A percentile compares a stretch with the other conserved stretches of the same genome.
Evolutionary conservation across 2,888 invertebrate species (phyloP).

Genomic region (Drosophila robusta): DNA sequence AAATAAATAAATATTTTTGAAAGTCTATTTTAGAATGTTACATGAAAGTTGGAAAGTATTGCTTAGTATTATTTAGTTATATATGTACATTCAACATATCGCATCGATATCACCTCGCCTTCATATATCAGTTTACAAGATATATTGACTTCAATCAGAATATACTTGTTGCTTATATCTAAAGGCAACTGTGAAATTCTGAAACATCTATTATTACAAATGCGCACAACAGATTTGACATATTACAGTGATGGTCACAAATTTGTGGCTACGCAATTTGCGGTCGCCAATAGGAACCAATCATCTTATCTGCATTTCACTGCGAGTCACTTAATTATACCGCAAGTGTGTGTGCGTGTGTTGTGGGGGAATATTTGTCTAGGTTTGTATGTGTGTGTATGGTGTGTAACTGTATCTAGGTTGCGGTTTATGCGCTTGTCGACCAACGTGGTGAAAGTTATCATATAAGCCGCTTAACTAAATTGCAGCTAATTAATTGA

Average conservation of each 20-base stretch:
- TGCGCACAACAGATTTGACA: slow-evolving; percentile 30
- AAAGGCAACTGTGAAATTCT: slow-evolving; percentile 11
- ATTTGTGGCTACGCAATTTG: slow-evolving; percentile 44
- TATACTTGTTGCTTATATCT: neutral
- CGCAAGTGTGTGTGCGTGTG: slow-evolving; percentile 5
- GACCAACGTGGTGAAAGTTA: slow-evolving; percentile 53
- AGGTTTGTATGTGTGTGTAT: slow-evolving; percentile 4
- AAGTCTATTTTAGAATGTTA: too few species aligned
- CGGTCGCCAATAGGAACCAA: slow-evolving; percentile 51
- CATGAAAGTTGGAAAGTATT: too few species aligned
- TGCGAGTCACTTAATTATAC: slow-evolving; percentile 51
- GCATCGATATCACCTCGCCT: too few species aligned
- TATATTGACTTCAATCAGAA: neutral
- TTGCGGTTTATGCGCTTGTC: slow-evolving; percentile 50
- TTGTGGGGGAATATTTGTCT: neutral
- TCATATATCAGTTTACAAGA: too few species aligned
- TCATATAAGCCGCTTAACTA: slow-evolving; percentile 67
- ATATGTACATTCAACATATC: too few species aligned
- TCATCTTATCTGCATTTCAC: slow-evolving; percentile 52
- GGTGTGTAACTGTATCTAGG: slow-evolving; percentile 12
- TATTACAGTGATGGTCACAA: slow-evolving; percentile 23
- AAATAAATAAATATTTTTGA: too few species aligned
- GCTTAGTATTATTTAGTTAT: too few species aligned
- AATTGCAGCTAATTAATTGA: slow-evolving; percentile 72
- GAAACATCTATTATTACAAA: slow-evolving; percentile 12